A percentile compares a stretch with the other conserved stretches of the same genome.
Conservation (phyloP, 2,797 vertebrate species). For the Helicolenus hilgendorfi region DNA sequence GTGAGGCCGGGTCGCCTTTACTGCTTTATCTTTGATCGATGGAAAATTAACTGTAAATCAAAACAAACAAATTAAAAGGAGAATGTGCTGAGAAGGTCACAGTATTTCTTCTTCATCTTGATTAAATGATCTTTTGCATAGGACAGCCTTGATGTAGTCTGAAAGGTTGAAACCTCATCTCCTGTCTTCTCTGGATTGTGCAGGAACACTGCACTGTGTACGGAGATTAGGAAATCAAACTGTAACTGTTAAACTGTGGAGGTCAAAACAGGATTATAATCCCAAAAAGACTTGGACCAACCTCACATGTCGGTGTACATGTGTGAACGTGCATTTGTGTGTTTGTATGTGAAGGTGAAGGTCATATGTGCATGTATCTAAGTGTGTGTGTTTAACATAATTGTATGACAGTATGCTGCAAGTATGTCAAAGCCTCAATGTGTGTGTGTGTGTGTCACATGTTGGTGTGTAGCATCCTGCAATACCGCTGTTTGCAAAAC, state of each 20-base stretch:
- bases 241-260: not conserved
- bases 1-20: not conserved
- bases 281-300: not conserved
- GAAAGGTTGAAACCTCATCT: not conserved
- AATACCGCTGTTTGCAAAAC: constrained; percentile 63
- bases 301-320: not conserved
- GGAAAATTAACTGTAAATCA: no score
- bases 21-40: not conserved
- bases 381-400: constrained; percentile 20
- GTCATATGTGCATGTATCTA: not conserved
- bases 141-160: no score
- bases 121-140: no score
- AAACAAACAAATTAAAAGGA: no score
- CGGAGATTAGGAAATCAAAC: not conserved
- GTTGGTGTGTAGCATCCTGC: constrained; percentile 41
- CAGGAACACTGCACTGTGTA: not conserved
- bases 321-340: not conserved
- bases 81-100: no score
- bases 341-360: not conserved
- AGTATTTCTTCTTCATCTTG: no score
- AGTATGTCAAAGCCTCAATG: constrained; percentile 10
- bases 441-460: constrained; percentile 11
- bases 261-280: not conserved
- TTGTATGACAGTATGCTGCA: constrained; percentile 32
- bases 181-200: not conserved